Evolutionary conservation across 53 echinoderm and acorn worm species (phyloP), one percentile per base, ranked within the genome.

Genomic region (Paracentrotus lividus): DNA sequence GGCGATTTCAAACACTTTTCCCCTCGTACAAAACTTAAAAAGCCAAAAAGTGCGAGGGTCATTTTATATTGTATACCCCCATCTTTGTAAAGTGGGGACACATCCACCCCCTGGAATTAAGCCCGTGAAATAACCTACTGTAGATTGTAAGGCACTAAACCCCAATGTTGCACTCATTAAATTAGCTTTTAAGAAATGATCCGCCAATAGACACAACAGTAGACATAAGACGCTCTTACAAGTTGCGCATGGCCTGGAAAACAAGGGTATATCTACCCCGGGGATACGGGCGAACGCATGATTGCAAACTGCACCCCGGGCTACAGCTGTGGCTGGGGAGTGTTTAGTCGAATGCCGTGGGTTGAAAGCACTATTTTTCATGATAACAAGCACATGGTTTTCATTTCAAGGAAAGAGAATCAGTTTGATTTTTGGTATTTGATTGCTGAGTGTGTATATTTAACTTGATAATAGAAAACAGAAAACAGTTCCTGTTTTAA

Each of bases 281-380:
- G 81, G n/a, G 81, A 27, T 49, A 47, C 81, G 49, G 81, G 44
- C n/a, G 16, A 47, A 81, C 13, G 81, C 47, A 44, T 81, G 81
- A 81, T 81, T 81, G 47, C 44, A 47, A 81, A 81, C 24, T 81
- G 27, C n/a, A 45, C 81, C 81, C 27, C 27, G 18, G 81, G 81
- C 81, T 81, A 81, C 81, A 44, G 81, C 44, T 47, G 81, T 24
- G 47, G 44, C 47, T 47, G 26, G 77, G 47, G 81, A 81, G 81
- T 81, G 47, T 47, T n/a, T 47, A 8, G 81, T 4, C 8, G 45
- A 81, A 81, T 81, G 81, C 47, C 81, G n/a, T 10, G n/a, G 24
- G 81, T 45, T 81, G 81, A 81, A 81, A 27, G 81, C 81, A 81
- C 81, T 81, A 45, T 75, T 76, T 47, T 78, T 21, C 81, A 10